Conservation (phyloP, 2,113 vertebrate genomes). For the Herpetotheres cachinnans region DNA sequence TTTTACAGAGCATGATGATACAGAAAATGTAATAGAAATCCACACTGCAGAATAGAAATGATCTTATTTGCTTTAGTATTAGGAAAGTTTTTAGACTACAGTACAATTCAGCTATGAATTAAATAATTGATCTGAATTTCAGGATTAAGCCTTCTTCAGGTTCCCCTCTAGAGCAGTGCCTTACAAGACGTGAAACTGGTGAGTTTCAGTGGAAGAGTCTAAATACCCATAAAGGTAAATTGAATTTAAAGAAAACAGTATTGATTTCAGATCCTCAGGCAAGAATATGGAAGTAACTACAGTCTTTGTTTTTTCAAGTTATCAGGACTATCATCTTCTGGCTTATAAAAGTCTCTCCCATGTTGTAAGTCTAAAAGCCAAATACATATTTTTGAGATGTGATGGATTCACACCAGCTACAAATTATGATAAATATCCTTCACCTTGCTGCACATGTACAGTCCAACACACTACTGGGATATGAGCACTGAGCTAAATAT, state of each 20-base stretch:
- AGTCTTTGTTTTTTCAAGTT: slow-evolving; percentile 38
- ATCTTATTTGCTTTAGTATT: neutral
- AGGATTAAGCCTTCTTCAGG: neutral
- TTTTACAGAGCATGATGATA: neutral
- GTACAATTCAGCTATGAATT: neutral
- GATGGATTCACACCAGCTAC: slow-evolving; percentile 9
- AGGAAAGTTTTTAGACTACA: neutral
- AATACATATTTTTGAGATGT: neutral
- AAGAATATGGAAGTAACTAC: slow-evolving; percentile 26
- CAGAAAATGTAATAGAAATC: neutral
- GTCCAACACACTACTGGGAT: neutral
- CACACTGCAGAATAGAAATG: neutral
- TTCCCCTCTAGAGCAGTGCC: neutral
- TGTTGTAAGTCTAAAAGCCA: neutral
- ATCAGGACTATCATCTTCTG: slow-evolving; percentile 27
- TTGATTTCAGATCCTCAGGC: slow-evolving; percentile 61
- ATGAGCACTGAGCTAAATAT: neutral
- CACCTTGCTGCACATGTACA: neutral
- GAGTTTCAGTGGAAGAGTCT: slow-evolving; percentile 15
- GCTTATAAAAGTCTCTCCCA: neutral
- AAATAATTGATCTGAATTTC: neutral
- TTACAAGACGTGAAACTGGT: slow-evolving; percentile 35
- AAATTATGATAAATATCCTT: neutral
- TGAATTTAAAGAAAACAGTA: slow-evolving; percentile 17
- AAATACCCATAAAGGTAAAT: slow-evolving; percentile 52